Evolutionary conservation across 1,140 invertebrate genomes (phyloP), one percentile per base, ranked within the genome.

Genomic region (Diorhabda sublineata): DNA sequence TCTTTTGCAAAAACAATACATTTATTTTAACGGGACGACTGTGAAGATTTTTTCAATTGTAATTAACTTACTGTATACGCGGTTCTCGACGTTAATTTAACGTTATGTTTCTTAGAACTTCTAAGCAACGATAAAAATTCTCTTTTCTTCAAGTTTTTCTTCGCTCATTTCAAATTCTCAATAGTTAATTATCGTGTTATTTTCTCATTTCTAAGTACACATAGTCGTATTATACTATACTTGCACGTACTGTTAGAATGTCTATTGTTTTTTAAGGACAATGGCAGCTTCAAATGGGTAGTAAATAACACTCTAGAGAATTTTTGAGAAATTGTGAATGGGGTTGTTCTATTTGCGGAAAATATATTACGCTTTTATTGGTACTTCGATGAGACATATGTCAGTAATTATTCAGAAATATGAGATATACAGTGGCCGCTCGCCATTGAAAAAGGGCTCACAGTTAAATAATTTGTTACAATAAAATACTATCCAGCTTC

Each of bases 251-350:
- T 52, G 47, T 52, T 52, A 52, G 6, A 52, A n/a, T 52, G n/a
- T n/a, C 47, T 52, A 52, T 52, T 52, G 47, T 52, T 52, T 52
- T 52, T 52, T 52, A 52, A 52, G 47, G 47, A 52, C 47, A 52
- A 52, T 8, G 47, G 47, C 47, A 52, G 47, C 47, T 52, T 4
- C 6, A n/a, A 3, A 52, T n/a, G n/a, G 47, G 47, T n/a, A 52
- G 6, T 52, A 52, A 52, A 52, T 52, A 52, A 52, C 47, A 52
- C 47, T 52, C 47, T 8, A 52, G 47, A n/a, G 47, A 52, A 52
- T 52, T 6, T 52, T 52, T 8, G n/a, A 52, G 6, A 52, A 8
- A 52, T 52, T n/a, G 47, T 52, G 6, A 52, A n/a, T n/a, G 47
- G n/a, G 47, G 6, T 52, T 52, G 47, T n/a, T 8, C n/a, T n/a